Base-by-base conservation (phyloP, 1,140 invertebrate species). In the Ostrea edulis region DNA sequence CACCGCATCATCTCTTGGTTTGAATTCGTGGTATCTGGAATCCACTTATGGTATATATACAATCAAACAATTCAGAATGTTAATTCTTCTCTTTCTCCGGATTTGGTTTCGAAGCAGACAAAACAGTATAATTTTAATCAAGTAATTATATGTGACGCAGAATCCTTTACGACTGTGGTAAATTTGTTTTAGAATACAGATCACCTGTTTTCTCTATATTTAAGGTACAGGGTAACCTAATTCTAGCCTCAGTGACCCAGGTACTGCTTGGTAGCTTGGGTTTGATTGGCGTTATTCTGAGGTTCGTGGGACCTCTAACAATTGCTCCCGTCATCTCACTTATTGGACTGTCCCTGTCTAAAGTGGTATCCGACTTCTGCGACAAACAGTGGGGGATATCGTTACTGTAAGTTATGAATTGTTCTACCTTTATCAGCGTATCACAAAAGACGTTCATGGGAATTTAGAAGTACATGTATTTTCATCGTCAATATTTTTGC, bases 311-410 rank as follows among this genome's bases (percentile, higher is more conserved):
- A 0, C 97, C 97, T 0, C 93, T 98, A 55, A 97, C 97, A 0
- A 97, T 98, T 52, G 96, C 97, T 1, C 97, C 97, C 0, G 97
- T 97, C 0, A 97, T 98, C 7, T 96, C 97, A 0, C 93, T 97
- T 12, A 97, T 98, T 85, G 97, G 97, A 0, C 93, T 98, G 0
- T 97, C 97, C 0, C 94, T 98, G 0, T 97, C 97, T 92, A 96
- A 97, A 93, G 97, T 97, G 93, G 97, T 97, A 1, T 96, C 97
- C 0, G 95, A 96, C 7, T 97, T 97, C 4, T 97, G 97, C 0
- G 96, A 97, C 4, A 96, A 96, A 91, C 97, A 97, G 89, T 98
- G 97, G 97, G 97, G 96, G 1, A 97, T 97, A 86, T 96, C 97
- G 0, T 96, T 96, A 65, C 96, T 96, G 97, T 97, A 94, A 96